phyloP scores from a whole-genome alignment of 2,797 vertebrate genomes.

The Danio choprae region DNA sequence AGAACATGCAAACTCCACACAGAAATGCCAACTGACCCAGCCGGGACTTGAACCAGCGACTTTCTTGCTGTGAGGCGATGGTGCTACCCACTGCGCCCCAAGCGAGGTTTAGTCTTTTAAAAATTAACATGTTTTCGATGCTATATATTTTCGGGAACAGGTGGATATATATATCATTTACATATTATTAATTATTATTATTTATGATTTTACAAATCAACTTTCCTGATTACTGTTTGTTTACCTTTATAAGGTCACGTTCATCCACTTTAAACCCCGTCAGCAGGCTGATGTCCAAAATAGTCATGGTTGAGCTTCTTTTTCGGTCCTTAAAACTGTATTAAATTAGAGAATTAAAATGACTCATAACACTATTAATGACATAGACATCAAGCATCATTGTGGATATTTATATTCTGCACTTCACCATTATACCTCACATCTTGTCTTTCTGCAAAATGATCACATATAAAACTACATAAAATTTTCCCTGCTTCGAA shows the following conservation, averaged over 20 bases:
- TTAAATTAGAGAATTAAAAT: too few relatives aligned
- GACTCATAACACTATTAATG: conserved; percentile 2
- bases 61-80: too few relatives aligned
- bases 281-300: conserved; percentile 85
- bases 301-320: conserved; percentile 79
- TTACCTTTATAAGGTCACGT: conserved; percentile 78
- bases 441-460: not conserved
- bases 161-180: too few relatives aligned
- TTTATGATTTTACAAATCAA: not conserved
- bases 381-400: too few relatives aligned
- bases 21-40: too few relatives aligned
- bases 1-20: too few relatives aligned
- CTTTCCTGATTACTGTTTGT: conserved; percentile 10
- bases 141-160: too few relatives aligned
- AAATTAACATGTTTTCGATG: too few relatives aligned
- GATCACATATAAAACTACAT: not conserved
- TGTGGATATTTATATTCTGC: not conserved
- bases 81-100: too few relatives aligned
- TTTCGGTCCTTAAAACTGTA: conserved; percentile 68
- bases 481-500: not conserved
- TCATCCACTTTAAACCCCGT: conserved; percentile 80
- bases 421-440: not conserved
- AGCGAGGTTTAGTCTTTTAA: too few relatives aligned
- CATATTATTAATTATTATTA: not conserved
- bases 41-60: too few relatives aligned